These are phyloP conservation scores for Plectropomus leopardus DNA, from an alignment of 2,113 vertebrate species.

Conservation along the genomic window DNA sequence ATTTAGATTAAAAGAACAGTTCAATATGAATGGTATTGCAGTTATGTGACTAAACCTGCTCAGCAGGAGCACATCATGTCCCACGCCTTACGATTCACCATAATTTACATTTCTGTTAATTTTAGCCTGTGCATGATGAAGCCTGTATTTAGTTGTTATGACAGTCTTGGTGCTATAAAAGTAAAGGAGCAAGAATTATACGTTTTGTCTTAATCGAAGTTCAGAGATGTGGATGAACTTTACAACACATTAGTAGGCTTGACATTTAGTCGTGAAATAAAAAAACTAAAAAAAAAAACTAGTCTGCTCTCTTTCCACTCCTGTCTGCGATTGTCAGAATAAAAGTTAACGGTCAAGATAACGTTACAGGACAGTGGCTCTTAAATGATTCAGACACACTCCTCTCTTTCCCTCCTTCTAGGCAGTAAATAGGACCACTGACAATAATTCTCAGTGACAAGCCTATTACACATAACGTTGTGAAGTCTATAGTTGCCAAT, in stretches of 20 bases:
- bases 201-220: constrained; percentile 30
- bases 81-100: background rate
- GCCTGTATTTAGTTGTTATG: background rate
- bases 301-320: constrained; percentile 23
- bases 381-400: constrained; percentile 63
- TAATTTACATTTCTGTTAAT: background rate
- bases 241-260: constrained; percentile 25
- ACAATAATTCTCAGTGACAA: constrained; percentile 78
- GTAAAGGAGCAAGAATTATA: background rate
- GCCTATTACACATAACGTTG: constrained; percentile 66
- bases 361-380: constrained; percentile 58
- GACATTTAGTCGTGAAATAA: constrained; percentile 43
- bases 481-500: constrained; percentile 54
- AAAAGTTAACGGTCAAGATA: constrained; percentile 63
- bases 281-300: background rate
- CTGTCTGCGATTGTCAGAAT: constrained; percentile 34
- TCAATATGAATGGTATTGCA: background rate
- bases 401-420: constrained; percentile 27
- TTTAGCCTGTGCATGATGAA: background rate
- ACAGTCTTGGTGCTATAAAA: constrained; percentile 6
- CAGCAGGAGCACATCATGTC: background rate
- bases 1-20: too few species aligned
- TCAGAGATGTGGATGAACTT: constrained; percentile 36
- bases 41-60: background rate
- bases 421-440: constrained; percentile 63